These are phyloP conservation scores for Sminthopsis crassicaudata DNA, from an alignment of 2,113 vertebrate genomes.

Conservation along the genomic window DNA sequence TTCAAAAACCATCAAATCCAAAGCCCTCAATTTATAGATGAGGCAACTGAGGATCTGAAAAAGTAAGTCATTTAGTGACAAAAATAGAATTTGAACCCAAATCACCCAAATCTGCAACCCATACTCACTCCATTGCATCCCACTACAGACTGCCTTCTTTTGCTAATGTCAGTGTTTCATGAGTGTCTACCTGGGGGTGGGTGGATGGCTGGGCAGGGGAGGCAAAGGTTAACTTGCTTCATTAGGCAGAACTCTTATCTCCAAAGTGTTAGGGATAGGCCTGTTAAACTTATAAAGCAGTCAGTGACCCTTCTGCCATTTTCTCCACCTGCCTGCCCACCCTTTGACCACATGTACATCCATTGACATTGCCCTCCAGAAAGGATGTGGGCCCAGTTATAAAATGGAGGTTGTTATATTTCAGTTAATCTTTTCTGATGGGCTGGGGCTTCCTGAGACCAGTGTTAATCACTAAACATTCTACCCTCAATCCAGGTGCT, in stretches of 20 bases:
- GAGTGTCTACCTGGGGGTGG: too few species aligned
- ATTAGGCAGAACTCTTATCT: neutral
- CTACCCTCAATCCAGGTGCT: neutral
- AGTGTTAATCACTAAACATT: constrained; percentile 29
- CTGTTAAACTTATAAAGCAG: neutral
- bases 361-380: neutral
- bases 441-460: neutral
- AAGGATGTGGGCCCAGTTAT: neutral
- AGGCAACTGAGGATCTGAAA: neutral
- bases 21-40: neutral
- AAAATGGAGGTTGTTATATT: constrained; percentile 9
- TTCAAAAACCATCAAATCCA: neutral
- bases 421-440: constrained; percentile 26
- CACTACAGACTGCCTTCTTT: neutral
- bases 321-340: neutral
- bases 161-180: neutral
- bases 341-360: constrained; percentile 21
- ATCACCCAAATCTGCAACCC: neutral
- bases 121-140: neutral
- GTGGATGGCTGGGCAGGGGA: neutral
- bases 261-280: neutral
- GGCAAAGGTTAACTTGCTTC: neutral
- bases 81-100: neutral
- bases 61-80: neutral
- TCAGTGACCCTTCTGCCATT: neutral